Conservation (phyloP, 2,888 invertebrate species). For the Synanthedon myopaeformis region DNA sequence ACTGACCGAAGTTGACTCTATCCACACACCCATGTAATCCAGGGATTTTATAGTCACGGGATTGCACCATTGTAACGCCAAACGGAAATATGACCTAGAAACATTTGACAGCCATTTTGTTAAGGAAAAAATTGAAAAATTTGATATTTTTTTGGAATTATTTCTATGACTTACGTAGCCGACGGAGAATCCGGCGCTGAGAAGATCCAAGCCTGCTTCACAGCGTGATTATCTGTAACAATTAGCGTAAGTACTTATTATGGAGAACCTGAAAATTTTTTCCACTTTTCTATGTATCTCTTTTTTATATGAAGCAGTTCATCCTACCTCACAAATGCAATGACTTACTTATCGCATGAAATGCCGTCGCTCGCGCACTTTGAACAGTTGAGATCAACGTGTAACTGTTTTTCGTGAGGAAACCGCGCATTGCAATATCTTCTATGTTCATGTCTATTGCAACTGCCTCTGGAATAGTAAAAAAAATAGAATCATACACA, state of each 20-base stretch:
- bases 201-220: constrained; percentile 50
- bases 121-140: too few relatives aligned
- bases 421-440: constrained; percentile 49
- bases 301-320: too few relatives aligned
- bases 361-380: constrained; percentile 31
- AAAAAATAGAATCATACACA: too few relatives aligned
- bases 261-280: neutral
- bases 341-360: constrained; percentile 36
- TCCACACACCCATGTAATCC: constrained; percentile 42
- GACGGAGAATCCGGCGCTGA: constrained; percentile 43
- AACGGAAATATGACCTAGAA: constrained; percentile 37
- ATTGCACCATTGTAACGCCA: constrained; percentile 36
- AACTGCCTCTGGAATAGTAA: constrained; percentile 64
- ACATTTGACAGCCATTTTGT: neutral
- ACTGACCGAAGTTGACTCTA: constrained; percentile 35
- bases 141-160: too few relatives aligned
- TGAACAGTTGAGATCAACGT: constrained; percentile 30
- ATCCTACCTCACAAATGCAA: too few relatives aligned
- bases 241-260: neutral
- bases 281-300: too few relatives aligned
- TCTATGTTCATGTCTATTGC: constrained; percentile 73
- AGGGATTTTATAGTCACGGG: constrained; percentile 13
- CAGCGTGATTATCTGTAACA: constrained; percentile 21
- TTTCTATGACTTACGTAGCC: constrained; percentile 28
- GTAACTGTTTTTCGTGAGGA: constrained; percentile 24